These are phyloP conservation scores for Sebastolobus alascanus DNA, from an alignment of 2,797 vertebrate species.

Conservation along the genomic window DNA sequence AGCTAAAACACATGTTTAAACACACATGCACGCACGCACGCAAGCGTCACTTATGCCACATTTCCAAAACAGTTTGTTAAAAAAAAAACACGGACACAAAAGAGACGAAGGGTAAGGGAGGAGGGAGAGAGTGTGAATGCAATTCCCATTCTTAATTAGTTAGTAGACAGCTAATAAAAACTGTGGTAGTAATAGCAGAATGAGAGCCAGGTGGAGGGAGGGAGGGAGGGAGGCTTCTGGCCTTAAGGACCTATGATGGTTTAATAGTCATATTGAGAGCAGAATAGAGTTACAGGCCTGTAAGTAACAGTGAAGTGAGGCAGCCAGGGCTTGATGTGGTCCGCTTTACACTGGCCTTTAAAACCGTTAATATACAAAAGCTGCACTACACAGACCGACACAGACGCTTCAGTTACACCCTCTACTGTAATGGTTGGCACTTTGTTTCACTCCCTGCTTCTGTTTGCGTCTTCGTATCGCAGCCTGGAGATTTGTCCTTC, in stretches of 20 bases:
- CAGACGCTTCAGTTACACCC: conserved; percentile 67
- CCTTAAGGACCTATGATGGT: conserved; percentile 86
- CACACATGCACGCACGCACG: conserved; percentile 19
- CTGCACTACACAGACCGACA: conserved; percentile 56
- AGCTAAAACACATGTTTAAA: conserved; percentile 45
- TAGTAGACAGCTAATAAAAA: conserved; percentile 85
- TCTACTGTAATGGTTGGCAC: conserved; percentile 56
- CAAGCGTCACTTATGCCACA: conserved; percentile 64
- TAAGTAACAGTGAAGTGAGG: conserved; percentile 71
- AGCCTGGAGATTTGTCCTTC: conserved; percentile 51
- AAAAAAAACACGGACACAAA: conserved; percentile 59
- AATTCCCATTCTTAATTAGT: conserved; percentile 85
- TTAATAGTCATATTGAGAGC: conserved; percentile 84
- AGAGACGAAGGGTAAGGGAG: conserved; percentile 33
- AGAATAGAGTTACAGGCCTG: conserved; percentile 82
- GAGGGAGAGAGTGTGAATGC: conserved; percentile 73
- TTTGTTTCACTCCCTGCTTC: conserved; percentile 53
- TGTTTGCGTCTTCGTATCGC: conserved; percentile 25
- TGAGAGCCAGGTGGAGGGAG: conserved; percentile 83
- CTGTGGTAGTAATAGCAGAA: conserved; percentile 76
- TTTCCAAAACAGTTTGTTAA: conserved; percentile 76
- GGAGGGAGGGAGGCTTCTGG: conserved; percentile 68
- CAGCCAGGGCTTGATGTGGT: conserved; percentile 81
- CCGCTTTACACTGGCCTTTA: conserved; percentile 77
- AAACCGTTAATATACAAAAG: conserved; percentile 72